phyloP scores from a whole-genome alignment of 2,888 invertebrate genomes.

The Ochlodes sylvanus region DNA sequence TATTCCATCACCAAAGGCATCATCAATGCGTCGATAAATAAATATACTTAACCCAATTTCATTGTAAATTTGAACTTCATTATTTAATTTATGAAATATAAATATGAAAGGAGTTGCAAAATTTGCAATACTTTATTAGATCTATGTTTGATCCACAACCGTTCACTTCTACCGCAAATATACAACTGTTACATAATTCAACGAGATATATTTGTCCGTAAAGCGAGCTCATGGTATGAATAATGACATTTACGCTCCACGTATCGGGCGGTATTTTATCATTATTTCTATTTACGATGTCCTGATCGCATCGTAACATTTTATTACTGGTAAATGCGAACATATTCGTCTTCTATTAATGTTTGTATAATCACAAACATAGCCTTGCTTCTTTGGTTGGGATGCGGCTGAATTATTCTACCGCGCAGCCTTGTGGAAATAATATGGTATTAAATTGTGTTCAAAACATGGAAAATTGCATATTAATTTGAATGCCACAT shows the following conservation, averaged over 20 bases:
- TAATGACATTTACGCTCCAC: constrained; percentile 46
- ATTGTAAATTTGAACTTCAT: too few relatives aligned
- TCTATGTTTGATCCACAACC: constrained; percentile 3
- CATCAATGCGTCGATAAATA: too few relatives aligned
- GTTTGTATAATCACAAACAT: neutral
- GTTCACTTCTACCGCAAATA: constrained; percentile 34
- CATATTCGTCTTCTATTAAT: constrained; percentile 19
- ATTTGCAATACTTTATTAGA: constrained; percentile 11
- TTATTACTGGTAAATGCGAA: constrained; percentile 27
- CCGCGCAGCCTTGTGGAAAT: neutral
- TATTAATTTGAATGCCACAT: constrained; percentile 69
- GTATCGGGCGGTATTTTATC: constrained; percentile 42
- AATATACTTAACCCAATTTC: too few relatives aligned
- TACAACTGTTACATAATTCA: constrained; percentile 44
- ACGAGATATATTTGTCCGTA: constrained; percentile 58
- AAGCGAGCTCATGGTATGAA: constrained; percentile 45
- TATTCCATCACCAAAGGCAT: too few relatives aligned
- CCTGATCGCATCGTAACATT: constrained; percentile 37
- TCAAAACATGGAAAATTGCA: constrained; percentile 70
- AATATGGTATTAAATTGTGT: constrained; percentile 39
- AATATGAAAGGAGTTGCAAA: neutral
- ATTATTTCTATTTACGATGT: constrained; percentile 40
- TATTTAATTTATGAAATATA: neutral
- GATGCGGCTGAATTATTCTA: constrained; percentile 2
- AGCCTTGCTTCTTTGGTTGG: neutral